Conservation (phyloP, 2,888 invertebrate genomes). For the Neoaliturus tenellus region DNA sequence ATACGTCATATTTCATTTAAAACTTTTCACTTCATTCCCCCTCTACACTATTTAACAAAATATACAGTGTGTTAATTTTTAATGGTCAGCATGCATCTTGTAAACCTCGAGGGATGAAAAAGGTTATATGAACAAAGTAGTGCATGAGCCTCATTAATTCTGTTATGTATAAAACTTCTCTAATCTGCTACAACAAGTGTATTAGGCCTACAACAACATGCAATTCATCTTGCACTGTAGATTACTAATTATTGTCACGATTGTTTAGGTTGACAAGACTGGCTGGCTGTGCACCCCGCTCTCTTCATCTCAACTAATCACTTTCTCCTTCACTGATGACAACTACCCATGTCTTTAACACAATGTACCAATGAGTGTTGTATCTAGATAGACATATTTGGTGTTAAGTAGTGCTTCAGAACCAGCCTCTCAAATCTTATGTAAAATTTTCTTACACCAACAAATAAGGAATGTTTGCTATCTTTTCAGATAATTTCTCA, state of each 20-base stretch:
- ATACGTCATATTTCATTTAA: no score
- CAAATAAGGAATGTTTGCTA: neutral
- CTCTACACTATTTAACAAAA: no score
- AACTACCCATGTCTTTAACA: neutral
- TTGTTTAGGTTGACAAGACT: constrained; percentile 11
- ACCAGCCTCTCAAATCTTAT: neutral
- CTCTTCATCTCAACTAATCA: neutral
- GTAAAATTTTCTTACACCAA: neutral
- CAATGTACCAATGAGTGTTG: neutral
- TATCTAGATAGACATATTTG: neutral
- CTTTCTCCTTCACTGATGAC: neutral
- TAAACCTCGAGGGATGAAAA: no score
- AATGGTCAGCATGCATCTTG: no score
- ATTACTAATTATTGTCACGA: neutral
- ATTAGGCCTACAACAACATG: no score
- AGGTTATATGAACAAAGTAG: no score
- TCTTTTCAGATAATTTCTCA: neutral
- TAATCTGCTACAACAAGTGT: no score
- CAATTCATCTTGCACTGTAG: no score
- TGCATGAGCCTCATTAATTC: no score
- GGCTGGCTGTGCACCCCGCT: constrained; percentile 26
- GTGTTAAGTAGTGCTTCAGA: neutral
- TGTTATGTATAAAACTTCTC: no score
- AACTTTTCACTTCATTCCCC: no score
- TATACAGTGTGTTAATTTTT: no score